Percentiles rank a stretch among this genome's conserved stretches.
phyloP scores from a whole-genome alignment of 2,113 vertebrate genomes.

The Puntigrus tetrazona region DNA sequence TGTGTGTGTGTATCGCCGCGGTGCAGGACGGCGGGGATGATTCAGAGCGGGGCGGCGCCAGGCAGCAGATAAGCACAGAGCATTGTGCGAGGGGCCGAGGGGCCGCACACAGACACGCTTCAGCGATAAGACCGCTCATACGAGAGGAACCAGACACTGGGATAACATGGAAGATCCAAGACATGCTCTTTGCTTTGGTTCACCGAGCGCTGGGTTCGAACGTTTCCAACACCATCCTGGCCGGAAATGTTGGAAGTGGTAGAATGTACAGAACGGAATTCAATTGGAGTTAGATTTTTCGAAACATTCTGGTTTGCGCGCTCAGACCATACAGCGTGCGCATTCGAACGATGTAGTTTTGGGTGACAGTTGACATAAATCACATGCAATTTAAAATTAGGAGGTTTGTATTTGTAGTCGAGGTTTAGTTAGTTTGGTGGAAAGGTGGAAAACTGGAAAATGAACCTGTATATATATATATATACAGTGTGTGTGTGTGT shows the following conservation, averaged over 20 bases:
- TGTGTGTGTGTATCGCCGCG: constrained; percentile 33
- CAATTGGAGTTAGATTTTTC: neutral
- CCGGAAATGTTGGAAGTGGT: neutral
- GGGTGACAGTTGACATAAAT: neutral
- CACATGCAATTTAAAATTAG: neutral
- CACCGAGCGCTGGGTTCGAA: neutral
- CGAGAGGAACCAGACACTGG: neutral
- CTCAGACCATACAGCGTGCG: neutral
- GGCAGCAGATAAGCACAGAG: constrained; percentile 42
- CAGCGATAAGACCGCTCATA: constrained; percentile 16
- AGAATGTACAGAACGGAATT: neutral
- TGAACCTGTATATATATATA: too few species aligned
- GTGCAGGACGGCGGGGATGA: constrained; percentile 27
- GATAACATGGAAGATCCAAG: constrained; percentile 13
- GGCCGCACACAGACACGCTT: constrained; percentile 27
- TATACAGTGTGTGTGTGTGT: too few species aligned
- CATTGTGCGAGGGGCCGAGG: constrained; percentile 32
- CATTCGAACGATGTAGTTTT: neutral
- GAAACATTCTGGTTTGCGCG: neutral
- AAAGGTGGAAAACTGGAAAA: too few species aligned
- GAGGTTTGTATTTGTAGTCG: too few species aligned
- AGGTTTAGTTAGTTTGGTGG: too few species aligned
- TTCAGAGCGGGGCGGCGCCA: constrained; percentile 14
- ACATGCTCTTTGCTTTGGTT: neutral
- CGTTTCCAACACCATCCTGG: too few species aligned